Evolutionary conservation across 2,113 vertebrate genomes (phyloP), one percentile per base, ranked within the genome.

Genomic region (Dromas ardeola): DNA sequence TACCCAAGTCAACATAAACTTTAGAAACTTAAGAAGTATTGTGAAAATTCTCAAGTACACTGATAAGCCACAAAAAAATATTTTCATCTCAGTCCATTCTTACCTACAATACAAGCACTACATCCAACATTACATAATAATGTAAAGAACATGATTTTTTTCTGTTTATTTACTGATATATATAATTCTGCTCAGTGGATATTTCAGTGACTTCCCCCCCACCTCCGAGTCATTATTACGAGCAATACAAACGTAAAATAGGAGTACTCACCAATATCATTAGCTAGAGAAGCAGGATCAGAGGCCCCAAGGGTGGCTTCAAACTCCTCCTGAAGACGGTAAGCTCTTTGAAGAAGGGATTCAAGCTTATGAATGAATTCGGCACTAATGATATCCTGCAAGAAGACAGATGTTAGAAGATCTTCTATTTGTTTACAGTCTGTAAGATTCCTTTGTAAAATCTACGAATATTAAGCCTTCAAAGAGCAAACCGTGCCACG

Each of bases 291-390:
- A 22, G 98, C 98, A 52, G 98, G 98, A 92, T 99, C 99, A 2
- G 99, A 98, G 88, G 96, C 89, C 14, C 99, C 99, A 73, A 99
- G 90, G 12, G 99, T 98, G n/a, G 98, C 99, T 95, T 99, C 99
- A 88, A 99, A 99, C 93, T 99, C 99, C 89, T 99, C 99, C 94
- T 99, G 99, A 36, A 99, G 99, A 85, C 98, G 98, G 94, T 99
- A 99, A 3, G 99, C 99, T 93, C 99, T 98, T 94, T 99, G 99
- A 95, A 99, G 98, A 95, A 99, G 98, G 26, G 98, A 98, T 97
- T 99, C 99, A 83, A 99, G 98, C 94, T 99, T 99, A 97, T 99
- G 99, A 97, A 99, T 98, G 97, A 99, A 99, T 93, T 99, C 99
- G 29, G 98, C 96, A 77, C 99, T 99, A 93, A 99, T 99, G 67